Evolutionary conservation across 2,797 vertebrate genomes (phyloP).

Genomic region (Coregonus ussuriensis): DNA sequence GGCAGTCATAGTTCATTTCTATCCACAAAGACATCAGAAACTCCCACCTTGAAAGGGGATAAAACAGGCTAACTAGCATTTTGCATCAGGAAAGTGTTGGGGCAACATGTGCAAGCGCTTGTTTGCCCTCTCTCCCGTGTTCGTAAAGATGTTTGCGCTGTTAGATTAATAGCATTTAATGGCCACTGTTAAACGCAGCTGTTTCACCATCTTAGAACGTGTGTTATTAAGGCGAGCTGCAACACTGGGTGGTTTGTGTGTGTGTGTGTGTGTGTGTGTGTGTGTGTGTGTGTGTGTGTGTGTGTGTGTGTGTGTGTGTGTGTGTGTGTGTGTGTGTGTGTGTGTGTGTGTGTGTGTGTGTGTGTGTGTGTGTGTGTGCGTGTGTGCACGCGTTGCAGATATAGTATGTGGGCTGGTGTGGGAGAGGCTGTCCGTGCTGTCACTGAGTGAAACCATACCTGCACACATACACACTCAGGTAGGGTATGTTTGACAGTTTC

Average conservation of each 20-base stretch:
- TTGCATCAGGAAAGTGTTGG: conserved; percentile 58
- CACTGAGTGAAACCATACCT: conserved; percentile 36
- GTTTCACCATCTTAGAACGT: conserved; percentile 68
- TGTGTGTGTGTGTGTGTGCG: conserved; percentile 6
- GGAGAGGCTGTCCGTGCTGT: conserved; percentile 42
- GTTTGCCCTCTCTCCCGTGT: conserved; percentile 66
- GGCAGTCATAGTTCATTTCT: conserved; percentile 34
- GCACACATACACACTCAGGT: background rate
- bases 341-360: no score
- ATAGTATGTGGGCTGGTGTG: conserved; percentile 8
- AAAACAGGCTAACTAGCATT: conserved; percentile 61
- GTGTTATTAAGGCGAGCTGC: conserved; percentile 60
- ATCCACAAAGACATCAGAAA: conserved; percentile 20
- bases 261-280: no score
- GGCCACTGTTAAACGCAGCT: conserved; percentile 75
- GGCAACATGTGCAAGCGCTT: conserved; percentile 73
- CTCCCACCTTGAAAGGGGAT: background rate
- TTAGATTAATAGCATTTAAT: conserved; percentile 78
- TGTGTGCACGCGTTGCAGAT: conserved; percentile 17
- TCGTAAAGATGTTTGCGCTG: conserved; percentile 63
- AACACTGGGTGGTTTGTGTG: conserved; percentile 59
- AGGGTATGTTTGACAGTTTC: background rate
- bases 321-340: no score
- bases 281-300: background rate
- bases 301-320: conserved; percentile 16